Evolutionary conservation across 2,888 invertebrate genomes (phyloP).

Genomic region (Sarcophaga rosellei): DNA sequence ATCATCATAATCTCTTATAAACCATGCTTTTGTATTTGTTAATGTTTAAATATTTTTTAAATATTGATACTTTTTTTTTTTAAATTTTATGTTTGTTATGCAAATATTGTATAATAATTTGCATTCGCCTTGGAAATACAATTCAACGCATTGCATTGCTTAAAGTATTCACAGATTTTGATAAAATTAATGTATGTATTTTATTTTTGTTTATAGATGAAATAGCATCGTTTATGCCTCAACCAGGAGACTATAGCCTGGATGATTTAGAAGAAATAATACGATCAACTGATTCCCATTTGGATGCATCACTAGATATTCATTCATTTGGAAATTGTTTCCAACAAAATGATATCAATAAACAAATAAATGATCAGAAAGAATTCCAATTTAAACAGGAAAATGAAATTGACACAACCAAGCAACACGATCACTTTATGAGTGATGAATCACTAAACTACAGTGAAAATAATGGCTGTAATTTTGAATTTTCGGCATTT

Average conservation of each 20-base stretch:
- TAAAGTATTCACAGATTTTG: too few species aligned
- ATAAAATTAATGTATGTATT: neutral
- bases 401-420: constrained; percentile 30
- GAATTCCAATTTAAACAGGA: neutral
- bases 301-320: constrained; percentile 74
- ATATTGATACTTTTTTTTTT: neutral
- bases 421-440: neutral
- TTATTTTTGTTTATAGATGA: constrained; percentile 72
- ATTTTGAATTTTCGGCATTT: constrained; percentile 70
- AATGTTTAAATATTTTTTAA: neutral
- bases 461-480: constrained; percentile 60
- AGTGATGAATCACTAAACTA: constrained; percentile 38
- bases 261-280: constrained; percentile 77
- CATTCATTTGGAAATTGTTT: constrained; percentile 58
- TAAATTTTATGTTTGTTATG: neutral
- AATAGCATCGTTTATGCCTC: constrained; percentile 73
- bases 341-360: constrained; percentile 50
- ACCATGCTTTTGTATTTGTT: neutral
- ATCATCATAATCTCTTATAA: too few species aligned
- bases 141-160: neutral
- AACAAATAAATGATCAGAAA: constrained; percentile 45
- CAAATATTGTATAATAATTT: neutral
- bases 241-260: constrained; percentile 74
- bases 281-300: constrained; percentile 74
- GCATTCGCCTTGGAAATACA: neutral